Evolutionary conservation across 2,113 vertebrate species (phyloP).

Genomic region (Dryoscopus gambensis): DNA sequence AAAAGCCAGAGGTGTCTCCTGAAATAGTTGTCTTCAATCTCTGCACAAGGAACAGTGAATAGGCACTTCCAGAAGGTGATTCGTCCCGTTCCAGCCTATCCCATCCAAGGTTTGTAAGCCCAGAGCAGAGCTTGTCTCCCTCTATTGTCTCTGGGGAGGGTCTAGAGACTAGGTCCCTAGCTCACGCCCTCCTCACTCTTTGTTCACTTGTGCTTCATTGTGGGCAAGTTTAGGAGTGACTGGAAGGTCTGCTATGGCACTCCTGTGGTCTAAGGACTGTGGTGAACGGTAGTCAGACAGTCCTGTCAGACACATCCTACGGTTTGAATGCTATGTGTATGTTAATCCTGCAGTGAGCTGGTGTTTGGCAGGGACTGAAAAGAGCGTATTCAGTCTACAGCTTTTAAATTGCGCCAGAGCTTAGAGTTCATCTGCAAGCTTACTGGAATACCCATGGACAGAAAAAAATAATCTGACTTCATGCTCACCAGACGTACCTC

Average conservation of each 20-base stretch:
- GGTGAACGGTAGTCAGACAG: too few species aligned
- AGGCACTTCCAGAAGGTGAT: not conserved
- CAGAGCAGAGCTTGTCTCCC: not conserved
- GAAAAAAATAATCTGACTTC: conserved; percentile 14
- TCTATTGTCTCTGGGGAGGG: not conserved
- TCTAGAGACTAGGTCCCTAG: not conserved
- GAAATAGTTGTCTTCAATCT: not conserved
- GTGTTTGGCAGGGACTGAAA: not conserved
- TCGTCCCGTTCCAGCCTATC: not conserved
- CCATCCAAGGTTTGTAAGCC: not conserved
- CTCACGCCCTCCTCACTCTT: not conserved
- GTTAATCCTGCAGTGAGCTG: not conserved
- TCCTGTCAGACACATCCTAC: not conserved
- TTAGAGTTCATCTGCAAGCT: not conserved
- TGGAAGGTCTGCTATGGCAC: not conserved
- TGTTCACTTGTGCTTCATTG: not conserved
- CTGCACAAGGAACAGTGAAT: not conserved
- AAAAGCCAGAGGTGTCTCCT: not conserved
- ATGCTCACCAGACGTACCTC: not conserved
- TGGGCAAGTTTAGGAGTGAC: not conserved
- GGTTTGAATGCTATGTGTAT: not conserved
- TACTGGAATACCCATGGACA: not conserved
- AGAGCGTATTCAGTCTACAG: not conserved
- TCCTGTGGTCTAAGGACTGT: not conserved
- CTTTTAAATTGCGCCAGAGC: not conserved